phyloP scores from a whole-genome alignment of 2,113 vertebrate genomes.

The Seriola aureovittata region DNA sequence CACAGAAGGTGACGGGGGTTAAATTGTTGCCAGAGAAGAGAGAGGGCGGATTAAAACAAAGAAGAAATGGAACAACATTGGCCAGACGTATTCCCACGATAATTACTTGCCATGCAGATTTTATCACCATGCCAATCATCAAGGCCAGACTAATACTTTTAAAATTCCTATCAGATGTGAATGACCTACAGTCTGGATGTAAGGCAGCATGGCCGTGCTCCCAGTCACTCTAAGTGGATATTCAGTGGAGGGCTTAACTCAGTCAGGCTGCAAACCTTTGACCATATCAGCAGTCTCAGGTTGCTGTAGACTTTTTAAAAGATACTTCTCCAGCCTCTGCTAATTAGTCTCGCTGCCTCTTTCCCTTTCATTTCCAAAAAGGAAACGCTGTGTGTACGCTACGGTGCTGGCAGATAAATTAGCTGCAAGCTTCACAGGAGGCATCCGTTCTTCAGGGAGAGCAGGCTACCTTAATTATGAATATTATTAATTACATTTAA shows the following conservation, averaged over 20 bases:
- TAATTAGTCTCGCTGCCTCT: constrained; percentile 74
- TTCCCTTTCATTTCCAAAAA: constrained; percentile 74
- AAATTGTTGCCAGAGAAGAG: constrained; percentile 62
- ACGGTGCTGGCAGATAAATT: constrained; percentile 71
- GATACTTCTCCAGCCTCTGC: constrained; percentile 60
- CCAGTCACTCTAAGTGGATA: constrained; percentile 36
- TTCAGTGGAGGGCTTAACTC: constrained; percentile 54
- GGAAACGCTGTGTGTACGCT: constrained; percentile 46
- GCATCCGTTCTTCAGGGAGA: constrained; percentile 68
- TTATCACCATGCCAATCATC: constrained; percentile 65
- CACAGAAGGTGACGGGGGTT: constrained; percentile 47
- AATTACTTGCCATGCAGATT: constrained; percentile 71
- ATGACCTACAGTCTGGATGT: constrained; percentile 51
- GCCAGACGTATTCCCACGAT: constrained; percentile 47
- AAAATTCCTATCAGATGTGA: constrained; percentile 56
- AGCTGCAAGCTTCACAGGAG: constrained; percentile 71
- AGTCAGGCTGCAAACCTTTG: constrained; percentile 59
- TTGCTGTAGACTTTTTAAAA: constrained; percentile 58
- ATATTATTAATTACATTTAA: constrained; percentile 78
- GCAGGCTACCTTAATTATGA: constrained; percentile 76
- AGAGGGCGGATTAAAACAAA: constrained; percentile 57
- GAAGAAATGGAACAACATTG: constrained; percentile 43
- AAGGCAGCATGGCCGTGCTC: constrained; percentile 31
- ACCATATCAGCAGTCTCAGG: constrained; percentile 61
- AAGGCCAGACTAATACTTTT: constrained; percentile 35